phyloP scores from a whole-genome alignment of 2,797 vertebrate species.

The Macropodus opercularis region DNA sequence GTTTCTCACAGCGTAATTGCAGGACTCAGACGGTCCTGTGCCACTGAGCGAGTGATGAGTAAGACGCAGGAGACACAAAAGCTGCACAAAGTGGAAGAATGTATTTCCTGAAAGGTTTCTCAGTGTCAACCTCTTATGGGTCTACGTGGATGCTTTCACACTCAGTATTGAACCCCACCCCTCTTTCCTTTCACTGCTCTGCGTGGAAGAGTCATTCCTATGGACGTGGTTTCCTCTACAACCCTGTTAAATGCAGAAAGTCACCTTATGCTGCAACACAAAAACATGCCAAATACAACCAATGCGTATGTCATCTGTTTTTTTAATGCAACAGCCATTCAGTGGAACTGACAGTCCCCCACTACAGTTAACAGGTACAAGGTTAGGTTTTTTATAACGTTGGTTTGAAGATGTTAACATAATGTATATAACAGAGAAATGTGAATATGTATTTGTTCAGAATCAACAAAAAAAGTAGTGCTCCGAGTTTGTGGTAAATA shows the following conservation, averaged over 20 bases:
- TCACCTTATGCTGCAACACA: slow-evolving; percentile 38
- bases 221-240: slow-evolving; percentile 56
- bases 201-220: slow-evolving; percentile 70
- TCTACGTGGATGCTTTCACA: slow-evolving; percentile 40
- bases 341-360: slow-evolving; percentile 61
- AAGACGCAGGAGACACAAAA: slow-evolving; percentile 49
- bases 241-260: slow-evolving; percentile 48
- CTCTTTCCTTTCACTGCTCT: slow-evolving; percentile 29
- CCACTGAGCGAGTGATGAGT: slow-evolving; percentile 55
- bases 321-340: slow-evolving; percentile 74
- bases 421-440: slow-evolving; percentile 85
- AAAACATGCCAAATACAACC: slow-evolving; percentile 78
- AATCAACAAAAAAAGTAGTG: slow-evolving; percentile 76
- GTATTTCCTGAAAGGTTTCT: slow-evolving; percentile 36
- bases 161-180: slow-evolving; percentile 31
- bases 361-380: slow-evolving; percentile 76
- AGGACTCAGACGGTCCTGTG: slow-evolving; percentile 34
- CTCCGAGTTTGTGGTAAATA: slow-evolving; percentile 83
- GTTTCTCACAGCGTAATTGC: slow-evolving; percentile 33
- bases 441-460: slow-evolving; percentile 85
- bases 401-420: slow-evolving; percentile 75
- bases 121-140: slow-evolving; percentile 26
- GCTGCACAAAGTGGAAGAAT: slow-evolving; percentile 62
- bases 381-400: slow-evolving; percentile 67
- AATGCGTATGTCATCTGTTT: slow-evolving; percentile 50